phyloP scores from a whole-genome alignment of 2,888 invertebrate species.

The Amphimallon solstitiale region DNA sequence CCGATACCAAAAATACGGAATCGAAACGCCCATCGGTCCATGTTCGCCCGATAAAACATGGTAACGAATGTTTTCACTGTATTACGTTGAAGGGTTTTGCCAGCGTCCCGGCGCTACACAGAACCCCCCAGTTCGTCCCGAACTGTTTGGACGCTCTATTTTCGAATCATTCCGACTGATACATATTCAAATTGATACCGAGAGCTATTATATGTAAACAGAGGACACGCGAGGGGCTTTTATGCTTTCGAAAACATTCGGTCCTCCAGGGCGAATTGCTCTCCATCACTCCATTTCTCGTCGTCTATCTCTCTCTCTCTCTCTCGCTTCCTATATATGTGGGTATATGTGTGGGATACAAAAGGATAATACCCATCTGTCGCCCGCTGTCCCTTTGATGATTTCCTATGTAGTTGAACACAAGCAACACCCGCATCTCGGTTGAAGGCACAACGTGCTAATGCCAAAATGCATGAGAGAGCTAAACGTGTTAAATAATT shows the following conservation, averaged over 20 bases:
- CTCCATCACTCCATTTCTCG: too few relatives aligned
- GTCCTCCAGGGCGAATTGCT: conserved; percentile 33
- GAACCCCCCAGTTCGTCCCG: too few relatives aligned
- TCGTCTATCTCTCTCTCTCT: too few relatives aligned
- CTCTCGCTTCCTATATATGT: neutral
- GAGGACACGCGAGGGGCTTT: conserved; percentile 43
- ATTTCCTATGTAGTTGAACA: conserved; percentile 51
- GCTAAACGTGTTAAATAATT: conserved; percentile 60
- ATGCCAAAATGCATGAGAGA: conserved; percentile 53
- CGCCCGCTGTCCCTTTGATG: conserved; percentile 58
- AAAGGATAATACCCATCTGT: conserved; percentile 60
- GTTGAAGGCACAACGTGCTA: conserved; percentile 52
- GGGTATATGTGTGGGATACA: conserved; percentile 53
- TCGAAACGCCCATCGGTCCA: conserved; percentile 17
- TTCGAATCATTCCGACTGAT: conserved; percentile 35
- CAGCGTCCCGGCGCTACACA: conserved; percentile 1
- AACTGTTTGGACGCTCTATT: conserved; percentile 19
- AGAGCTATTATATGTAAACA: conserved; percentile 58
- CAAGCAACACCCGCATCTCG: conserved; percentile 52
- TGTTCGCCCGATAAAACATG: conserved; percentile 26
- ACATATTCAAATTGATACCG: conserved; percentile 54
- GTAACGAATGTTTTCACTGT: conserved; percentile 37
- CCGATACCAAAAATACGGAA: neutral
- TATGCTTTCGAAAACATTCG: conserved; percentile 38
- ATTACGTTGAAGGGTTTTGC: conserved; percentile 26